These are phyloP conservation scores for Festucalex cinctus DNA, from an alignment of 2,113 vertebrate species.

Conservation along the genomic window DNA sequence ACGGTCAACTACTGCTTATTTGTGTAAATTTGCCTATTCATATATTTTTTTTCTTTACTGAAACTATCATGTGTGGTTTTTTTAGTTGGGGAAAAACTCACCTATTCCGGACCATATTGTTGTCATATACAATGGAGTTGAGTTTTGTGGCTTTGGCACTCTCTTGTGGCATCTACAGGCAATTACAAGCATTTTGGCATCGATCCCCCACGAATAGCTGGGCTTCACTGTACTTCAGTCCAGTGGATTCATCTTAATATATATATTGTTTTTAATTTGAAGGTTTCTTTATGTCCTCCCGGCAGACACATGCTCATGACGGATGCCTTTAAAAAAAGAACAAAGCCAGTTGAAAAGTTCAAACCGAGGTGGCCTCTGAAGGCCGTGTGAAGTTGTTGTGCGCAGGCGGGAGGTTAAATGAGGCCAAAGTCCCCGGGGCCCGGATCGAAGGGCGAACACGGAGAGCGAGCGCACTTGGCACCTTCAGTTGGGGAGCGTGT, in stretches of 20 bases:
- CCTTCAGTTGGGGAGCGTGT: slow-evolving; percentile 90
- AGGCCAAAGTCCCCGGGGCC: not conserved
- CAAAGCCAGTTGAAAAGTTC: not conserved
- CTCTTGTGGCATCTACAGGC: not conserved
- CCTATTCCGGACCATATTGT: not conserved
- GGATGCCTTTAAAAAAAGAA: not conserved
- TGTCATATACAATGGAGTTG: not conserved
- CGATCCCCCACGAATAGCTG: not conserved
- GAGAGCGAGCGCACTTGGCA: not conserved
- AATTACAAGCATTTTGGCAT: not conserved
- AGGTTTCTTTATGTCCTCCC: slow-evolving; percentile 16
- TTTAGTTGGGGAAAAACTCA: not conserved
- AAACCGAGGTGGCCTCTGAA: not conserved
- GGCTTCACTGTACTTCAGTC: slow-evolving; percentile 12
- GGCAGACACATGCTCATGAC: not conserved
- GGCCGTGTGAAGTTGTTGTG: not conserved
- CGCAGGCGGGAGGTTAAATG: not conserved
- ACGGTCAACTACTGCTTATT: not conserved
- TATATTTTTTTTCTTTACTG: not conserved
- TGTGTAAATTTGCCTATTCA: not conserved
- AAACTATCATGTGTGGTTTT: not conserved
- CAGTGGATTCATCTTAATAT: not conserved
- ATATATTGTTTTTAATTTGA: not conserved
- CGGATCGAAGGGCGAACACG: not conserved
- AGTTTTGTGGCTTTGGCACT: not conserved